phyloP scores from a whole-genome alignment of 2,888 invertebrate species.

The Xestia xanthographa region DNA sequence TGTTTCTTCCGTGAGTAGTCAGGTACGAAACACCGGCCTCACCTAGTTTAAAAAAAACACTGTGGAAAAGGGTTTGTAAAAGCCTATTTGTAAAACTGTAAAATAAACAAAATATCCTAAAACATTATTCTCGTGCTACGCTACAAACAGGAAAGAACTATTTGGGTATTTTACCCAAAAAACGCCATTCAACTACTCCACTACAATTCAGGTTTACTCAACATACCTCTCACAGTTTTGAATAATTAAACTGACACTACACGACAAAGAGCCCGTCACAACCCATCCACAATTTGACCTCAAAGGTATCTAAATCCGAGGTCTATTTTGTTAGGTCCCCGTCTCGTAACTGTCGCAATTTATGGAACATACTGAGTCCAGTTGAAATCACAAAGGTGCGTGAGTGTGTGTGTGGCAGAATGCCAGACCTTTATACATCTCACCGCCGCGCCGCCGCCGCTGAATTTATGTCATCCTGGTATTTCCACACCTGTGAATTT shows the following conservation, averaged over 20 bases:
- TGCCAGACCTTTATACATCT: constrained; percentile 24
- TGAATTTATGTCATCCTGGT: constrained; percentile 43
- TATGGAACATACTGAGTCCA: constrained; percentile 38
- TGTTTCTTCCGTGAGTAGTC: too few species aligned
- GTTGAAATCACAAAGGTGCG: constrained; percentile 56
- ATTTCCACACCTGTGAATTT: constrained; percentile 16
- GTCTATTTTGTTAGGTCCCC: constrained; percentile 40
- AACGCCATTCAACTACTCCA: background rate
- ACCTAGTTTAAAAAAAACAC: too few species aligned
- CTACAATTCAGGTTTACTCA: background rate
- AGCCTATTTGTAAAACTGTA: too few species aligned
- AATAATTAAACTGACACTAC: constrained; percentile 2
- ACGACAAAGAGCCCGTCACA: constrained; percentile 26
- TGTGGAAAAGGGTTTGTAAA: too few species aligned
- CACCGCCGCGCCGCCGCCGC: background rate
- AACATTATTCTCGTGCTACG: too few species aligned
- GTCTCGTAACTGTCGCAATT: constrained; percentile 22
- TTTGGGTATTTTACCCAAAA: background rate
- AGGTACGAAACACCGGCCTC: too few species aligned
- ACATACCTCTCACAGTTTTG: constrained; percentile 4
- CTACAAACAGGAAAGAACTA: background rate
- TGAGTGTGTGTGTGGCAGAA: constrained; percentile 17
- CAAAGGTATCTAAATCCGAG: constrained; percentile 44
- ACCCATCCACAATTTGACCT: constrained; percentile 20
- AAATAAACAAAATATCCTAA: too few species aligned